Evolutionary conservation across 1,140 invertebrate species (phyloP), one percentile per base, ranked within the genome.

Genomic region (Drosophila tsacasi): DNA sequence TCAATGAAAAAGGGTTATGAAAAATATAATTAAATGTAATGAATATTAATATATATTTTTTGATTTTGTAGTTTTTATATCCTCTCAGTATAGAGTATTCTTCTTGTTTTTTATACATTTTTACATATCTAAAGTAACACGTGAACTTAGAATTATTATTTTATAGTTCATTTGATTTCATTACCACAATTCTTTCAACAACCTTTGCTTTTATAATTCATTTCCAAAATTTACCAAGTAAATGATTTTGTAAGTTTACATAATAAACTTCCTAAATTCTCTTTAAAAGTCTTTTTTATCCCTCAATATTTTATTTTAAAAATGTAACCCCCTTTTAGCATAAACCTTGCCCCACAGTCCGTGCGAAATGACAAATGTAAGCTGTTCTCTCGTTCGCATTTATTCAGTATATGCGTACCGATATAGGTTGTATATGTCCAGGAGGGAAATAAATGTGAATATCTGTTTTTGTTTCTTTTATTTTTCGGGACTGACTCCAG

Each of bases 291-390:
- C 0, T 17, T 21, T 10, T 25, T 5, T 17, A 19, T 7, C 10
- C 0, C 13, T 13, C 0, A 15, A 35, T 13, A 35, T 25, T 25
- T 35, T 5, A 6, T 23, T 2, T n/a, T 8, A 5, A 23, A 44
- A 17, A 9, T 6, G 2, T n/a, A 32, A 23, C 3, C 19, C 3
- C 13, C 4, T 35, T 19, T 37, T 40, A n/a, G 2, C 2, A 35
- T 8, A 17, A 23, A 25, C 46, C 1, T 79, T 37, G 63, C n/a
- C 44, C n/a, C 84, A 86, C 76, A 61, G 84, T 83, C 27, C 19
- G 17, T 30, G 25, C 23, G 27, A 83, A 89, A 84, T 87, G 83
- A 87, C 81, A 87, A 87, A 87, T 87, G 83, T 89, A 87, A 89
- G 76, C 65, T 73, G 79, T 83, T 66, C 49, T 21, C 37, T 49